Base-by-base conservation (phyloP, 2,113 vertebrate genomes). In the Petaurus breviceps region DNA sequence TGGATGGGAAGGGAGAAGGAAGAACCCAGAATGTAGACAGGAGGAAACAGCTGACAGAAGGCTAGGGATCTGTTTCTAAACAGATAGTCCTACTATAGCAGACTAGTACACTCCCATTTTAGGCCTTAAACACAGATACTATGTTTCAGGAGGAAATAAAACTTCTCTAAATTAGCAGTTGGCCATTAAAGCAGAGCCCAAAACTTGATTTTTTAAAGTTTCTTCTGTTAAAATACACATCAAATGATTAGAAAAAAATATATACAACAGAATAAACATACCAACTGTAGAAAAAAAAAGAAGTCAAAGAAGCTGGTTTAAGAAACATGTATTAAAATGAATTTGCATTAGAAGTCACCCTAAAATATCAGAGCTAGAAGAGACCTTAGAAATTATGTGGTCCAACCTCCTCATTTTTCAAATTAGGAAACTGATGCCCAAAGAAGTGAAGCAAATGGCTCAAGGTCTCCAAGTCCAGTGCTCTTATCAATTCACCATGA, bases 251-350 rank as follows among this genome's bases (percentile, higher is more conserved):
- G n/a, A 22, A n/a, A 49, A 22, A 43, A 43, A 43, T 7, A 14
- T 5, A 68, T 31, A 37, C 14, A 6, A 31, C 11, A n/a, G 16
- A n/a, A 84, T n/a, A 77, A 68, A 77, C n/a, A 84, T 84, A 77
- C 4, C 37, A 84, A 84, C 37, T 84, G 68, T 84, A 43, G 43
- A 43, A 84, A 54, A 51, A 95, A 46, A 54, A 93, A 57, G 31
- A 28, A 92, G 22, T 92, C 90, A 0, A 89, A n/a, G n/a, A 19
- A 92, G n/a, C 25, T 25, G 57, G 54, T 51, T 57, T 9, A 54
- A 94, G 77, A 95, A 93, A 92, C 46, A 55, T 91, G 26, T 0
- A 51, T 14, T 90, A 47, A 91, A 68, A n/a, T n/a, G 68, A 84
- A 43, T 84, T 43, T 23, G n/a, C 16, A 43, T 43, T 43, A 43